Base-by-base conservation (phyloP, 2,888 invertebrate species). In the Gymnosoma rotundatum region DNA sequence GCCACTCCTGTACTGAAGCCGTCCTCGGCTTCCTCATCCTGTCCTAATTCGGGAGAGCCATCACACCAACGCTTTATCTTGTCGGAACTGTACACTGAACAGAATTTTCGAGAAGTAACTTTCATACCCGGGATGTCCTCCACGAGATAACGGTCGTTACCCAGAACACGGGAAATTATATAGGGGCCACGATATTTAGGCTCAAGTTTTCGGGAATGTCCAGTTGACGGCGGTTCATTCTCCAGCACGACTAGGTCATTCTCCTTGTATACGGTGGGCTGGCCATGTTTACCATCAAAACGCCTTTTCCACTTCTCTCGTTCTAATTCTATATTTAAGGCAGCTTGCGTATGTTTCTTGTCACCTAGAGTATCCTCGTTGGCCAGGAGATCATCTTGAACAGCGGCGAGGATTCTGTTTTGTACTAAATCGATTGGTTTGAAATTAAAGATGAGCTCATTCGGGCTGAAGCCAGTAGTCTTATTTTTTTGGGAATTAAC, bases 401-500 rank as follows among this genome's bases (percentile, higher is more conserved):
- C 32, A 12, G 83, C 83, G 2, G 86, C 81, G 7, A 81, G 9
- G 38, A 83, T 16, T 8, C 63, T 76, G 50, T 79, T 83, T 25
- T 75, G 74, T 0, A 74, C 42, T 14, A 76, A 14, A 32, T 87
- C 83, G 4, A 66, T 52, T 0, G 85, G 50, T 6, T 74, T 73
- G 20, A 84, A 87, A 18, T 83, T 78, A 10, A 87, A 86, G 0
- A 88, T 38, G 0, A 88, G 60, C 50, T 87, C 87, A 75, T 86
- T 86, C 7, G 85, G 87, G 14, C 70, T 80, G 20, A 81, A 84
- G 0, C 81, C 67, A 1, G 74, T 32, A 5, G 67, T 83, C 0
- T 52, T 9, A 36, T 79, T 83, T 21, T n/a, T 16, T 48, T 52
- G 67, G 8, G 83, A 61, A 42, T 78, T 83, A 8, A 69, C 42